Percentiles rank a stretch among this genome's conserved stretches.
These are phyloP conservation scores for Rhyacichthys aspro DNA, from an alignment of 2,797 vertebrate species.

Conservation along the genomic window DNA sequence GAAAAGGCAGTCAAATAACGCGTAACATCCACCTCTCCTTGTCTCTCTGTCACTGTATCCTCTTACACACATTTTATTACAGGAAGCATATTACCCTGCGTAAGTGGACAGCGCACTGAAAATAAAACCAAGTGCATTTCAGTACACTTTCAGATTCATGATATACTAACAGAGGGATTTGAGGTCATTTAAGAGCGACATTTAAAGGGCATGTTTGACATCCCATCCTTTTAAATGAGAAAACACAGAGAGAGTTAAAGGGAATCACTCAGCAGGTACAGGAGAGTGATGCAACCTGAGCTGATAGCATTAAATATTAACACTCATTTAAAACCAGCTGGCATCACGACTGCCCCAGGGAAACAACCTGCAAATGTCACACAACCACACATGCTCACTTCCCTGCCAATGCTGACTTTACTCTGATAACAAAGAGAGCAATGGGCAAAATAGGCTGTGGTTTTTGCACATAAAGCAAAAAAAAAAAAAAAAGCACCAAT, in stretches of 20 bases:
- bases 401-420: not conserved
- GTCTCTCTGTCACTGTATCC: conserved; percentile 19
- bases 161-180: conserved; percentile 3
- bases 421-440: conserved; percentile 1
- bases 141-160: not conserved
- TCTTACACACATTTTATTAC: conserved; percentile 36
- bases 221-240: conserved; percentile 29
- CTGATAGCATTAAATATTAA: conserved; percentile 58
- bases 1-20: no score
- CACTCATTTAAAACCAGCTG: conserved; percentile 45
- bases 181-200: conserved; percentile 7
- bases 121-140: conserved; percentile 5
- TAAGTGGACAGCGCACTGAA: conserved; percentile 7
- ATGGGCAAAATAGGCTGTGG: not conserved
- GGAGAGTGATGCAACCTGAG: conserved; percentile 46
- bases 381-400: conserved; percentile 1
- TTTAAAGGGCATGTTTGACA: conserved; percentile 40
- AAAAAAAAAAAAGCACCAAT: no score
- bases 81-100: conserved; percentile 23
- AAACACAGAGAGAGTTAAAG: conserved; percentile 21
- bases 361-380: conserved; percentile 39
- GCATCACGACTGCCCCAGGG: conserved; percentile 32
- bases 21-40: conserved; percentile 13
- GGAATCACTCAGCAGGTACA: conserved; percentile 34
- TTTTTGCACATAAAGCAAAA: not conserved